Evolutionary conservation across 2,797 vertebrate species (phyloP), one percentile per base, ranked within the genome.

Genomic region (Lates japonicus): DNA sequence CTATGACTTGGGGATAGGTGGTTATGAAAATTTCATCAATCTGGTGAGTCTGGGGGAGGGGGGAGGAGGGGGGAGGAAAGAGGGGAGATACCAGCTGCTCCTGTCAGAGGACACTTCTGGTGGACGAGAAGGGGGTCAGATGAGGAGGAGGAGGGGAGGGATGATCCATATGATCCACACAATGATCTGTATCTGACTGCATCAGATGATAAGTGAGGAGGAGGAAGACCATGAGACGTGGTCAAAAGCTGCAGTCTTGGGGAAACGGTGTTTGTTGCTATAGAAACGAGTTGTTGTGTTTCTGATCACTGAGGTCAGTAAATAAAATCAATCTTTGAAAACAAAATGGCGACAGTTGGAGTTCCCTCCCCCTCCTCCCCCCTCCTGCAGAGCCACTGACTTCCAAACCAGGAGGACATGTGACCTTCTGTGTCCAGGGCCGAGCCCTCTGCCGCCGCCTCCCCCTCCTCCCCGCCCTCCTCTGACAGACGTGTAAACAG

Each of bases 1-100:
- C 96, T 93, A 94, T 95, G 97, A 97, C 96, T 97, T 95, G 93
- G 96, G 96, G 96, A 96, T 95, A 95, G 94, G 54, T 92, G 94
- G 95, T 96, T 97, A 97, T 96, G 96, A 97, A 97, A 97, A 97
- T 97, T 96, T 96, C 95, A 97, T 98, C 97, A 95, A 97, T 97
- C 96, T 85, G 78, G 46, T 96, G 95, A 93, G 25, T 29, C 25
- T 94, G 86, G 87, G 92, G 94, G 93, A 92, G 90, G 88, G 90
- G 91, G 87, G 87, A 93, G 95, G 93, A 92, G 90, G 92, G 91
- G 25, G 25, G 25, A 29, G 87, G 92, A 94, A 93, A 94, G 93
- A 92, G 90, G 92, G 91, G 25, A 29, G 25, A 29, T 91, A 95
- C 92, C 96, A 98, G 97, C 97, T 98, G 97, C 95, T 97, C 88